A percentile compares a stretch with the other conserved stretches of the same genome.
phyloP scores from a whole-genome alignment of 2,113 vertebrate species.

The Pycnonotus jocosus region DNA sequence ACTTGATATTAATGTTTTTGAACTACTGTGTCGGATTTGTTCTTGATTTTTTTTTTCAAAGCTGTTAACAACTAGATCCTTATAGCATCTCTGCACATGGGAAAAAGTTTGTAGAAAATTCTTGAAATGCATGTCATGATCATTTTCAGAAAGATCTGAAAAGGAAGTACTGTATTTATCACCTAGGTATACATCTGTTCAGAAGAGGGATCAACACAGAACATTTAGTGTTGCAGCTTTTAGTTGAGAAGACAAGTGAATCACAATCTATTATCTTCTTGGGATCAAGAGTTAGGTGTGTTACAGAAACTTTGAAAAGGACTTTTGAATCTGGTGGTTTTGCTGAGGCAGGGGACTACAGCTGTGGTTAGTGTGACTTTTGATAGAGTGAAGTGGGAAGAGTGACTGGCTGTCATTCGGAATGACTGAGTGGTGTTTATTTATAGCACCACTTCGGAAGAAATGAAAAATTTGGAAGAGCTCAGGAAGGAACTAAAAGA shows the following conservation, averaged over 20 bases:
- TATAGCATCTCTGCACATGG: neutral
- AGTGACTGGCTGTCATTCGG: neutral
- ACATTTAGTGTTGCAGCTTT: neutral
- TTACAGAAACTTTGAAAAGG: neutral
- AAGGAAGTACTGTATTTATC: neutral
- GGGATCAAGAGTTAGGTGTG: neutral
- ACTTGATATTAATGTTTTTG: neutral
- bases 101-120: neutral
- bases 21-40: neutral
- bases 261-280: neutral
- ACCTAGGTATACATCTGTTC: neutral
- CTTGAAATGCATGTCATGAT: neutral
- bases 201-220: neutral
- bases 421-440: neutral
- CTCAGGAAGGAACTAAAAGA: neutral
- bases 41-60: neutral
- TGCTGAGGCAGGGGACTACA: neutral
- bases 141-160: neutral
- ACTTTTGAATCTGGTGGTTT: neutral
- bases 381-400: neutral
- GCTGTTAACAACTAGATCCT: neutral
- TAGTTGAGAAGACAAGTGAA: neutral
- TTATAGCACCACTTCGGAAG: neutral
- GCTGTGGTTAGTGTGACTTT: neutral
- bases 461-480: neutral